Evolutionary conservation across 2,797 vertebrate species (phyloP), one percentile per base, ranked within the genome.

Genomic region (Oreochromis mossambicus): DNA sequence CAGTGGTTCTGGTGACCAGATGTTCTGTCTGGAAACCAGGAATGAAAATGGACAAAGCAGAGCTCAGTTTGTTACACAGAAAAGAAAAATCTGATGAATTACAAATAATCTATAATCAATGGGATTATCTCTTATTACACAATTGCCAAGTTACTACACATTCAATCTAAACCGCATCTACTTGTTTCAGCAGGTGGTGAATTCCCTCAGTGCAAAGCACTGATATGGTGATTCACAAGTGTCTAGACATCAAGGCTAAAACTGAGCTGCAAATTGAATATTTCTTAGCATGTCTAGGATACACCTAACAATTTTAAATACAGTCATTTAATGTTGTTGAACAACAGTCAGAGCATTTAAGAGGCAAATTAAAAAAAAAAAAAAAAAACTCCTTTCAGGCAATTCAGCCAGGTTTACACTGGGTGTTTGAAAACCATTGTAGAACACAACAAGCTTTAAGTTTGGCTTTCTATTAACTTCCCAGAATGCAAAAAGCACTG

Each of bases 1-100:
- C 84, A 81, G 91, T 76, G 70, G 78, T 88, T 91, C 80, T 89
- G 88, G 29, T 81, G 80, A 75, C 73, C 89, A 91, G 81, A 91
- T 90, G 90, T 86, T 80, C 80, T 76, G 46, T 85, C 66, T 84
- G 41, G 86, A 85, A 82, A 48, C 79, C 79, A 79, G 79, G 26
- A 70, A n/a, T 55, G 7, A 50, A 46, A 70, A 43, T 14, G 14
- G 9, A 76, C 41, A 6, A 24, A 52, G 36, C 3, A 41, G 75
- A 46, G 36, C 77, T 78, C 36, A 19, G 66, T 19, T 48, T 73
- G 21, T 70, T 15, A 70, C 2, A 10, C 38, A 70, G 38, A 24
- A 24, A 36, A 48, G 5, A 24, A 41, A 55, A 9, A 21, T 51
- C 73, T 51, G 12, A 36, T 54, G 50, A 32, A 77, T 54, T 36